These are phyloP conservation scores for Amblyraja radiata DNA, from an alignment of 2,797 vertebrate species.

Conservation along the genomic window DNA sequence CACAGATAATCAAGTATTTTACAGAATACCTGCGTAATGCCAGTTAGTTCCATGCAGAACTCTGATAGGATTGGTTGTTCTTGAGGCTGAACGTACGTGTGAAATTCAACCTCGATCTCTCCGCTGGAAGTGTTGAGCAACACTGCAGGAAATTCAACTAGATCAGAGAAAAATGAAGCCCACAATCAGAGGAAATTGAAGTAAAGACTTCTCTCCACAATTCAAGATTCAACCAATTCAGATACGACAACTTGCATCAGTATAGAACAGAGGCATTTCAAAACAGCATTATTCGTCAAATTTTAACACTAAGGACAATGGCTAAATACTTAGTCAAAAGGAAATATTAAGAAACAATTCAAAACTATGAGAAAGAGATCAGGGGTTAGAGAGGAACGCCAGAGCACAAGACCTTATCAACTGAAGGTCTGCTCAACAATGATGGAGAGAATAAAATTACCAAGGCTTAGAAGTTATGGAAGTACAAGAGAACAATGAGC, in stretches of 20 bases:
- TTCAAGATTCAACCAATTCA: not conserved
- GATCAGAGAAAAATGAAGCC: slow-evolving; percentile 12
- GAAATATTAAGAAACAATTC: not conserved
- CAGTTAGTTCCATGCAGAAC: slow-evolving; percentile 84
- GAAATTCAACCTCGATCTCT: slow-evolving; percentile 79
- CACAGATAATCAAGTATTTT: not conserved
- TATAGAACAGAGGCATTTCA: not conserved
- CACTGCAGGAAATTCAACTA: slow-evolving; percentile 90
- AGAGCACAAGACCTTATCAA: not conserved
- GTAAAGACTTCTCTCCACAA: not conserved
- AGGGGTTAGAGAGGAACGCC: not conserved
- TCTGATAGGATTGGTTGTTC: slow-evolving; percentile 75
- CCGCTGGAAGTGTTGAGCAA: slow-evolving; percentile 74
- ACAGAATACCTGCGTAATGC: slow-evolving; percentile 74
- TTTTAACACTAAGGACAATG: not conserved
- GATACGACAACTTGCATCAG: not conserved
- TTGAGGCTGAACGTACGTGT: slow-evolving; percentile 80
- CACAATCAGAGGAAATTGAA: not conserved
- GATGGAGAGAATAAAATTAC: not conserved
- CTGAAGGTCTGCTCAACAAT: not conserved
- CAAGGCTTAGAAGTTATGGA: not conserved
- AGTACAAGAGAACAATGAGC: not conserved
- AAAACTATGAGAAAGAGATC: not conserved
- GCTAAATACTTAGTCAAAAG: not conserved
- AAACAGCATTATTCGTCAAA: not conserved